These are phyloP conservation scores for Danio kyathit DNA, from an alignment of 2,797 vertebrate species.

Conservation along the genomic window DNA sequence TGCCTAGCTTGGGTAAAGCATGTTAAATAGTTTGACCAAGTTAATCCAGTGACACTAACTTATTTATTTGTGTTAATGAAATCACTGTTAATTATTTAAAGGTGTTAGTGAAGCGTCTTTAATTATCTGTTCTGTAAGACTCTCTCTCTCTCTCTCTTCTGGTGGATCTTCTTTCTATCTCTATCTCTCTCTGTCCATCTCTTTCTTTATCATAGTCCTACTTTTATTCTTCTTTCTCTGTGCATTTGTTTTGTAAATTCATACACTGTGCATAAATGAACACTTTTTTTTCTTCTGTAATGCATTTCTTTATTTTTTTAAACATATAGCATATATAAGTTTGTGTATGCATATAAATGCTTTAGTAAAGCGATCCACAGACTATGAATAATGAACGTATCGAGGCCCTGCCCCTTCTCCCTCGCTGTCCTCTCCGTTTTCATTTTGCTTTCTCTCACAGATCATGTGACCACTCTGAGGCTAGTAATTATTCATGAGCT, in stretches of 20 bases:
- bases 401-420: slow-evolving; percentile 65
- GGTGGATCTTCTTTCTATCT: slow-evolving; percentile 49
- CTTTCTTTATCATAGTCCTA: background rate
- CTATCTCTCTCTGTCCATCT: background rate
- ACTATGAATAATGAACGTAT: slow-evolving; percentile 93
- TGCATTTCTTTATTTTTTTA: background rate
- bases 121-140: slow-evolving; percentile 55
- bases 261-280: background rate
- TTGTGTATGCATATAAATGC: slow-evolving; percentile 50
- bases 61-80: slow-evolving; percentile 50
- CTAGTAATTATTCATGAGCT: slow-evolving; percentile 90
- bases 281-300: background rate
- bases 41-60: slow-evolving; percentile 53
- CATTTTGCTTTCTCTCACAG: slow-evolving; percentile 46
- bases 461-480: slow-evolving; percentile 77
- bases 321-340: slow-evolving; percentile 50
- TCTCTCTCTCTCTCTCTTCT: slow-evolving; percentile 32
- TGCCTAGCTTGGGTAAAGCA: slow-evolving; percentile 39
- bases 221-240: background rate
- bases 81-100: slow-evolving; percentile 55
- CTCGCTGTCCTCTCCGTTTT: slow-evolving; percentile 48
- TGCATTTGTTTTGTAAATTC: background rate
- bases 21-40: slow-evolving; percentile 58
- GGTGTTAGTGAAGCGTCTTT: slow-evolving; percentile 60
- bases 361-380: slow-evolving; percentile 91